A percentile compares a stretch with the other conserved stretches of the same genome.
phyloP scores from a whole-genome alignment of 2,888 invertebrate species.

The Anorthoa munda region DNA sequence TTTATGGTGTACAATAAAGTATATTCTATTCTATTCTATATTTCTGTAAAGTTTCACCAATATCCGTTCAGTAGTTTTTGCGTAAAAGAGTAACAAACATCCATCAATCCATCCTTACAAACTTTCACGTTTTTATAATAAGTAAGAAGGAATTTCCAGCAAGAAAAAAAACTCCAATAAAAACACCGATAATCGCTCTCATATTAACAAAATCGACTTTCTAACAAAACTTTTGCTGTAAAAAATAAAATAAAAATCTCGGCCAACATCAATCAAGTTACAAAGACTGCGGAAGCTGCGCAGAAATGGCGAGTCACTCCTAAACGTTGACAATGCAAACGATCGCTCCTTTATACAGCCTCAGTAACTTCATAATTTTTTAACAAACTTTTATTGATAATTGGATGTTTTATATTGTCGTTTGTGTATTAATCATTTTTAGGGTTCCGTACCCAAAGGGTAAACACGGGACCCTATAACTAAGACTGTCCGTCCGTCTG shows the following conservation, averaged over 20 bases:
- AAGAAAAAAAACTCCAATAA: conserved; percentile 2
- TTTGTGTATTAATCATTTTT: conserved; percentile 33
- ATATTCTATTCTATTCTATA: too few species aligned
- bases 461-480: too few species aligned
- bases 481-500: too few species aligned
- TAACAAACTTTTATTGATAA: conserved; percentile 62
- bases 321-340: conserved; percentile 58
- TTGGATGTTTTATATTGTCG: conserved; percentile 44
- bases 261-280: conserved; percentile 63
- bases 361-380: conserved; percentile 67
- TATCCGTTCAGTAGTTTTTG: too few species aligned
- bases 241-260: conserved; percentile 59
- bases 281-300: conserved; percentile 53
- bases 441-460: too few species aligned
- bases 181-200: not conserved
- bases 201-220: conserved; percentile 34
- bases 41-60: too few species aligned
- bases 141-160: too few species aligned
- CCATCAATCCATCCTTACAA: too few species aligned
- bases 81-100: too few species aligned
- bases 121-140: too few species aligned
- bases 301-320: conserved; percentile 61
- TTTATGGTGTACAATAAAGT: too few species aligned
- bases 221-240: conserved; percentile 32
- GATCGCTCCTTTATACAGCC: conserved; percentile 59